Percentiles rank a stretch among this genome's conserved stretches.
These are phyloP conservation scores for Papio anubis DNA, from an alignment of 2,113 vertebrate genomes.

Conservation along the genomic window DNA sequence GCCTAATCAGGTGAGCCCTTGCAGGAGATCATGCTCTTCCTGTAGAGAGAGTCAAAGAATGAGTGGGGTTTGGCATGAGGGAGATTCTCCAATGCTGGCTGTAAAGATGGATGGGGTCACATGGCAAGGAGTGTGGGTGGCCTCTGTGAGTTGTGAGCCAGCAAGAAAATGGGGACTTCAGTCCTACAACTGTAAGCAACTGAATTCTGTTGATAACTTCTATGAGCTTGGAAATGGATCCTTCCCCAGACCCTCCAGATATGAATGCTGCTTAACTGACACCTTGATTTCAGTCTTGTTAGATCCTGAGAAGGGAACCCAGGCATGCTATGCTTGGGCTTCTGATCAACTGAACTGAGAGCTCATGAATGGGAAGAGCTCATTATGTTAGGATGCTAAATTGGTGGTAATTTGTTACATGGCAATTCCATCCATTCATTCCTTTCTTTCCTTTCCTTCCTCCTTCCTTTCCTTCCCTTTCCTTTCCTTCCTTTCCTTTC, in stretches of 20 bases:
- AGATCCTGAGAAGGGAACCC: background rate
- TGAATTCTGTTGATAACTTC: background rate
- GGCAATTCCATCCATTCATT: too few relatives aligned
- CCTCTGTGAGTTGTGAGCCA: rapidly evolving
- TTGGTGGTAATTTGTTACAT: background rate
- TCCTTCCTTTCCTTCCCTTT: too few relatives aligned
- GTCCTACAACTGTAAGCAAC: background rate
- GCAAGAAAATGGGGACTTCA: background rate
- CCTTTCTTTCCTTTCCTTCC: too few relatives aligned
- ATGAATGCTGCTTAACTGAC: rapidly evolving
- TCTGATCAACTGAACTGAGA: background rate
- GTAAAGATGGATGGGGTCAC: background rate
- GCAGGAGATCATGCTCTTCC: background rate
- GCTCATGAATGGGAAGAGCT: too few relatives aligned
- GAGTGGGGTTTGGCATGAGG: background rate
- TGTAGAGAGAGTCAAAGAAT: background rate
- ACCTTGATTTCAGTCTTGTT: background rate
- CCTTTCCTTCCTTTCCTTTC: too few relatives aligned
- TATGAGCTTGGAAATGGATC: background rate
- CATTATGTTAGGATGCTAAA: background rate
- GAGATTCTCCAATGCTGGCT: background rate
- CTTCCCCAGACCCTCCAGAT: background rate
- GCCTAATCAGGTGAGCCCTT: background rate
- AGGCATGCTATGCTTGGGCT: rapidly evolving
- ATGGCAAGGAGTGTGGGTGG: background rate